phyloP scores from a whole-genome alignment of 2,113 vertebrate species.

The Hydrolagus affinis region DNA sequence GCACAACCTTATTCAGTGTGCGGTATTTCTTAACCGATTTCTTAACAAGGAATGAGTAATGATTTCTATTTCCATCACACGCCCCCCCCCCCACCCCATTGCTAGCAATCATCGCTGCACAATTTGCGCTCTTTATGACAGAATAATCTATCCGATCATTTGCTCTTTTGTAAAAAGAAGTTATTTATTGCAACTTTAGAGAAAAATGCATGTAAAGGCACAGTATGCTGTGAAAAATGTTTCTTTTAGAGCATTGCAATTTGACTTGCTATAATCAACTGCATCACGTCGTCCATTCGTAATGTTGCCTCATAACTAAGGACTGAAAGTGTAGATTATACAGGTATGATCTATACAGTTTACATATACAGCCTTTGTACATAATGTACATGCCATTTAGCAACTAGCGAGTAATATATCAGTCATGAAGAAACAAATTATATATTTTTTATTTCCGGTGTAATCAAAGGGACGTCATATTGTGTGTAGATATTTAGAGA shows the following conservation, averaged over 20 bases:
- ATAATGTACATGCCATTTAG: slow-evolving; percentile 20
- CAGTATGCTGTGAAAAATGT: no score
- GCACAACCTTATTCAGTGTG: no score
- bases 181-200: slow-evolving; percentile 22
- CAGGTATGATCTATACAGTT: slow-evolving; percentile 36
- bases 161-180: not conserved
- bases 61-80: no score
- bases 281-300: not conserved
- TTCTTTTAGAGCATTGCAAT: not conserved
- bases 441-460: not conserved
- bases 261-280: no score
- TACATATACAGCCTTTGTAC: slow-evolving; percentile 6
- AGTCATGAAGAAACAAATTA: not conserved
- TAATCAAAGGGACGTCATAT: no score
- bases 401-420: slow-evolving; percentile 26
- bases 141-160: not conserved
- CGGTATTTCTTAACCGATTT: no score
- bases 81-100: no score
- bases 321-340: slow-evolving; percentile 34
- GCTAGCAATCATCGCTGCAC: no score
- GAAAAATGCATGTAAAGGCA: no score
- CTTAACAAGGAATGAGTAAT: no score
- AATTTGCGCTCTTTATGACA: not conserved
- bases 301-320: not conserved
- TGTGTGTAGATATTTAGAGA: not conserved